A percentile compares a stretch with the other conserved stretches of the same genome.
Conservation (phyloP, 2,797 vertebrate species). For the Lepus oiostolus region DNA sequence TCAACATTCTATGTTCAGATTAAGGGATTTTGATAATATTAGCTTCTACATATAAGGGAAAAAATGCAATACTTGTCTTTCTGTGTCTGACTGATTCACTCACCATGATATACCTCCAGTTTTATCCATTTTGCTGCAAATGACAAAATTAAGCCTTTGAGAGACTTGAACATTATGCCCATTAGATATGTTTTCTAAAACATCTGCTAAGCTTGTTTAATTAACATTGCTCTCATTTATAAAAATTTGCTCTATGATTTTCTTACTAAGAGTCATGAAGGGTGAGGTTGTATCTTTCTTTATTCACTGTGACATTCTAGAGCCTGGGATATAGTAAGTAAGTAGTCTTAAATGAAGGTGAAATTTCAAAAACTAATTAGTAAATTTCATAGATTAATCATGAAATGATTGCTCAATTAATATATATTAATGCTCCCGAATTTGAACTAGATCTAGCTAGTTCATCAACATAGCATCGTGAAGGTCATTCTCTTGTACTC, state of each 20-base stretch:
- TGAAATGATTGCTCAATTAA: background rate
- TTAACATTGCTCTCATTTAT: background rate
- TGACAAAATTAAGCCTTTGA: background rate
- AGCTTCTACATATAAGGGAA: too few relatives aligned
- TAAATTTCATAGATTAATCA: background rate
- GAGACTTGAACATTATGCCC: background rate
- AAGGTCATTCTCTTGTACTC: background rate
- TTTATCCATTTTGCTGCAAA: too few relatives aligned
- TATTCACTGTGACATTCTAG: background rate
- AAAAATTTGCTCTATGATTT: background rate
- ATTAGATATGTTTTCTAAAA: background rate
- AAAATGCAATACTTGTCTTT: too few relatives aligned
- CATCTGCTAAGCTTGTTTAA: background rate
- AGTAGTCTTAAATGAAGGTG: constrained; percentile 3
- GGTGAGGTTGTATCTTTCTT: background rate
- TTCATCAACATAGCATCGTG: background rate
- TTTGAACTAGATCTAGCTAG: background rate
- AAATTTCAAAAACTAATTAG: background rate
- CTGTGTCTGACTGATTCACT: too few relatives aligned
- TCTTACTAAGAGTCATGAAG: background rate
- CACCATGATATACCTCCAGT: too few relatives aligned
- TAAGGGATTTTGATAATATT: too few relatives aligned
- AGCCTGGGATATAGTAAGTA: background rate
- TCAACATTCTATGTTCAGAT: too few relatives aligned
- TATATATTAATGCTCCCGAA: background rate